A percentile compares a stretch with the other conserved stretches of the same genome.
phyloP scores from a whole-genome alignment of 2,797 vertebrate species.

The Setipinna tenuifilis region DNA sequence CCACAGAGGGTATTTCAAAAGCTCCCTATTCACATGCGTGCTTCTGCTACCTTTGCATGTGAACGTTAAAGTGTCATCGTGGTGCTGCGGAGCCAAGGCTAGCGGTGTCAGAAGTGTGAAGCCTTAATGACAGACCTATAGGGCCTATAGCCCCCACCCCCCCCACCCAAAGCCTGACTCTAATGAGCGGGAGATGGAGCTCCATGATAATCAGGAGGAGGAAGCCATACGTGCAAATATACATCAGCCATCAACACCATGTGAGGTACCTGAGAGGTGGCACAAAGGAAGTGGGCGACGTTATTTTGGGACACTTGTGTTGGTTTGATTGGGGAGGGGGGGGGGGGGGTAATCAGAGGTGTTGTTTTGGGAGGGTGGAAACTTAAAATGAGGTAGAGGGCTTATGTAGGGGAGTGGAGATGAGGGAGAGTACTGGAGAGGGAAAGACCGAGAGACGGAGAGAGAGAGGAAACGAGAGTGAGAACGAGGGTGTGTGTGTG shows the following conservation, averaged over 20 bases:
- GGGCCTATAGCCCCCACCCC: too few relatives aligned
- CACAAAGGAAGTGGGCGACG: neutral
- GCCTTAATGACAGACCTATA: too few relatives aligned
- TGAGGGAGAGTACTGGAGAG: constrained; percentile 8
- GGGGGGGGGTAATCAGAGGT: neutral
- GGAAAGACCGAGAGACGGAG: neutral
- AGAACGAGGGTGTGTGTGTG: constrained; percentile 4
- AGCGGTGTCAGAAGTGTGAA: too few relatives aligned
- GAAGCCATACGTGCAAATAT: neutral
- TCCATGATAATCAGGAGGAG: too few relatives aligned
- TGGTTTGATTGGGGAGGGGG: neutral
- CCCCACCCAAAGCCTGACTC: too few relatives aligned
- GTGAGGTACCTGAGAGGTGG: neutral
- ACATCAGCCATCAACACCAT: constrained; percentile 16
- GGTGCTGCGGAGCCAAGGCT: neutral
- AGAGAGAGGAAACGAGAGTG: neutral
- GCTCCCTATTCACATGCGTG: neutral
- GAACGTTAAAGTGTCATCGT: neutral
- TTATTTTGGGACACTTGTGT: neutral
- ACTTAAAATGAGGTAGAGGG: neutral
- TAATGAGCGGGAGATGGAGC: too few relatives aligned
- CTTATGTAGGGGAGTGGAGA: constrained; percentile 7
- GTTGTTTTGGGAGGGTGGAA: neutral
- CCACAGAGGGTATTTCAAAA: too few relatives aligned
- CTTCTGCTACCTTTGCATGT: neutral